Percentiles rank a stretch among this genome's conserved stretches.
Conservation (phyloP, 1,140 invertebrate species). For the Heliothis subflexa region DNA sequence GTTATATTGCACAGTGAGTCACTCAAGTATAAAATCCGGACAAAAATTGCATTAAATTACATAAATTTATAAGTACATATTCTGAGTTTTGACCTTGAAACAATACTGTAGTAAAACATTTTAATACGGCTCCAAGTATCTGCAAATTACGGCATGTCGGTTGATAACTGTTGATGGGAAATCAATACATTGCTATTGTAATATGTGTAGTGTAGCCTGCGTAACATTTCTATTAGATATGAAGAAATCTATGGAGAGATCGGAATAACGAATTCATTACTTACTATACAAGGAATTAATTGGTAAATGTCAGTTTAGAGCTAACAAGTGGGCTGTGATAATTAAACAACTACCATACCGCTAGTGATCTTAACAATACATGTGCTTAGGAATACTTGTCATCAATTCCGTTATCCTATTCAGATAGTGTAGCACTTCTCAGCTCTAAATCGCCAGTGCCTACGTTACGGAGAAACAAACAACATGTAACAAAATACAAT, state of each 20-base stretch:
- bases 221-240: conserved; percentile 76
- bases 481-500: conserved; percentile 81
- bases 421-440: conserved; percentile 47
- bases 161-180: conserved; percentile 83
- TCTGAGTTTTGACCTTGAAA: conserved; percentile 59
- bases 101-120: conserved; percentile 70
- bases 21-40: conserved; percentile 83
- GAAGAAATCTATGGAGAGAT: conserved; percentile 84
- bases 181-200: conserved; percentile 84
- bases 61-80: conserved; percentile 20
- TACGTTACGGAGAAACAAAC: conserved; percentile 74
- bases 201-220: conserved; percentile 84
- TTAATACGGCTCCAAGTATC: conserved; percentile 80
- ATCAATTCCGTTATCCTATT: conserved; percentile 68
- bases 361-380: conserved; percentile 14
- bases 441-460: conserved; percentile 69
- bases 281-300: conserved; percentile 83
- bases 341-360: conserved; percentile 3
- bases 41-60: conserved; percentile 54
- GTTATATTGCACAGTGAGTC: conserved; percentile 77
- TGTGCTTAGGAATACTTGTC: conserved; percentile 9
- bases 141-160: conserved; percentile 83
- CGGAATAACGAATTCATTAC: conserved; percentile 84
- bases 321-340: conserved; percentile 48
- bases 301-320: conserved; percentile 65